These are phyloP conservation scores for Haemorhous mexicanus DNA, from an alignment of 2,113 vertebrate genomes.

Conservation along the genomic window DNA sequence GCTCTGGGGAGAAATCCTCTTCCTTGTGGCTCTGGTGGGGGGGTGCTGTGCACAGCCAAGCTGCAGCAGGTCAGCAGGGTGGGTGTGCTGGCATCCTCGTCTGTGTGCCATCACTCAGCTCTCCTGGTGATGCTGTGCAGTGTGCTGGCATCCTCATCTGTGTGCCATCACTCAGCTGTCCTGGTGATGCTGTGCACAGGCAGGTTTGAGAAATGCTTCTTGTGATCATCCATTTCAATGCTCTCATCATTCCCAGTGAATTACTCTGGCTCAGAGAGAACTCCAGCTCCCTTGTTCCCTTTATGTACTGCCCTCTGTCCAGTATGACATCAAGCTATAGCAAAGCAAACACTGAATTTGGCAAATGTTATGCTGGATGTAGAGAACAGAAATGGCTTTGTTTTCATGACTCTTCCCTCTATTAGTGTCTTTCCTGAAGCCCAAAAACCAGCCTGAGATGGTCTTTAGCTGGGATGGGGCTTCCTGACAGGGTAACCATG, in stretches of 20 bases:
- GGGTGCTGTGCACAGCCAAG: fast-evolving
- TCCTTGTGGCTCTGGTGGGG: background rate
- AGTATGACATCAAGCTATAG: background rate
- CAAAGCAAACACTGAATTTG: background rate
- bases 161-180: background rate
- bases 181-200: background rate
- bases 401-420: background rate
- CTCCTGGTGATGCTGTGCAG: background rate
- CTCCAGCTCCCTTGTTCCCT: fast-evolving
- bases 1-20: background rate
- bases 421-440: fast-evolving
- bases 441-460: background rate
- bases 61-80: background rate
- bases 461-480: background rate
- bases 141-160: background rate
- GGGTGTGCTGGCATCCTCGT: background rate
- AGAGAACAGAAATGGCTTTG: background rate
- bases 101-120: background rate
- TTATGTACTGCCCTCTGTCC: background rate
- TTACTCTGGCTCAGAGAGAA: background rate
- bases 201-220: background rate
- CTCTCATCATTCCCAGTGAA: background rate
- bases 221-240: background rate
- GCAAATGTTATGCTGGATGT: background rate
- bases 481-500: fast-evolving